Evolutionary conservation across 2,113 vertebrate genomes (phyloP), one percentile per base, ranked within the genome.

Genomic region (Platanista minor): DNA sequence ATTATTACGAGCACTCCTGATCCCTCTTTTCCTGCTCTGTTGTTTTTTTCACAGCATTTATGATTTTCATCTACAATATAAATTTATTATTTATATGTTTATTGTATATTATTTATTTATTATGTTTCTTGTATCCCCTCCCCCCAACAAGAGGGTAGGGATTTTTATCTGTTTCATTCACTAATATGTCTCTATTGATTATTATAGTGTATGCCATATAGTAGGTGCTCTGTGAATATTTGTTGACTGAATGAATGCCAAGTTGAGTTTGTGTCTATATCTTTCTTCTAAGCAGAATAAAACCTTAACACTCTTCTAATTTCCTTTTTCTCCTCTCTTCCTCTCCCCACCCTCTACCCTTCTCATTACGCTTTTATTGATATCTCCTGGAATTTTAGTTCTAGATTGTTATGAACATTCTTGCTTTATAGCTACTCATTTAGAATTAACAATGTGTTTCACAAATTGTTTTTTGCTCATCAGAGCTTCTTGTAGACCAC

Each of bases 351-450:
- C 18, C 29, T 67, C n/a, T 25, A 43, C 17, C 23, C 18, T 83
- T 86, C 13, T 52, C 61, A 43, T 43, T 83, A 59, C 25, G 33
- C n/a, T 77, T 87, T 75, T 33, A 33, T 77, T 92, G 20, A 23
- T 46, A 77, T 83, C 33, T 75, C 20, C 29, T 91, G 29, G 69
- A 92, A 84, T 92, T 94, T 92, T 66, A 93, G 39, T 88, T 82
- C 46, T 77, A 36, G 10, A 27, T 77, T 54, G 18, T 88, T 83
- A 54, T 20, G 43, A 91, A 62, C 6, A 94, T 84, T 92, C n/a
- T 94, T 71, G 29, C 71, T 94, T 94, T 94, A 18, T 2, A 64
- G 31, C 8, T 39, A 62, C 59, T 27, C 83, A 62, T 77, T 83
- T 74, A 62, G 8, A 88, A 67, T 83, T n/a, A 75, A 61, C 21